Base-by-base conservation (phyloP, 2,113 vertebrate genomes). In the Ascaphus truei region DNA sequence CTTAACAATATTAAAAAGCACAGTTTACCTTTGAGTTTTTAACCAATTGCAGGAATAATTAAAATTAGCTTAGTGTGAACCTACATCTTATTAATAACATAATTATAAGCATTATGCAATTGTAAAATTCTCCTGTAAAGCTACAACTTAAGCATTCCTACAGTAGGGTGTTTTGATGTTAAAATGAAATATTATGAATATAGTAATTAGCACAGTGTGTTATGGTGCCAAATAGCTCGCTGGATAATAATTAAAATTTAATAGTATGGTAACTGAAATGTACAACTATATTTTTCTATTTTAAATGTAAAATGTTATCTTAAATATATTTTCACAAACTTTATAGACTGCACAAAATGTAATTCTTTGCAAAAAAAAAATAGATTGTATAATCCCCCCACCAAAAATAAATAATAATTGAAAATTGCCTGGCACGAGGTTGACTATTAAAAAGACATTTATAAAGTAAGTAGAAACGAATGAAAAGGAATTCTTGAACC, bases 121-220 rank as follows among this genome's bases (percentile, higher is more conserved):
- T 72, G 61, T 74, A 69, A 82, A 81, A 61, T 41, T 52, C 43
- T 23, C 25, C 51, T 61, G 23, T 50, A 52, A 71, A 60, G 45
- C 57, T 51, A 41, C 31, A 31, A n/a, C n/a, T n/a, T n/a, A n/a
- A 71, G 67, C 67, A 61, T 71, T 61, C 61, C 45, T 47, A 39
- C 76, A 79, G 67, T 72, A 71, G 58, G 53, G 72, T 76, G 56
- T 77, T 77, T 75, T 76, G 74, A 75, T 72, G 74, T 75, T 75
- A 76, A 64, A 73, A 72, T 72, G 56, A 79, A 76, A 78, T 75
- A 67, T 71, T 71, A 36, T 18, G 33, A 72, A 78, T 81, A 77
- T 79, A 73, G 53, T 81, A 81, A 82, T 83, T 83, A 83, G 80
- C 77, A 73, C 53, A 80, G 61, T 77, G 71, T 83, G 72, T 79